Percentiles rank a stretch among this genome's conserved stretches.
Conservation (phyloP, 2,888 invertebrate species). For the Falcaria lacertinaria region DNA sequence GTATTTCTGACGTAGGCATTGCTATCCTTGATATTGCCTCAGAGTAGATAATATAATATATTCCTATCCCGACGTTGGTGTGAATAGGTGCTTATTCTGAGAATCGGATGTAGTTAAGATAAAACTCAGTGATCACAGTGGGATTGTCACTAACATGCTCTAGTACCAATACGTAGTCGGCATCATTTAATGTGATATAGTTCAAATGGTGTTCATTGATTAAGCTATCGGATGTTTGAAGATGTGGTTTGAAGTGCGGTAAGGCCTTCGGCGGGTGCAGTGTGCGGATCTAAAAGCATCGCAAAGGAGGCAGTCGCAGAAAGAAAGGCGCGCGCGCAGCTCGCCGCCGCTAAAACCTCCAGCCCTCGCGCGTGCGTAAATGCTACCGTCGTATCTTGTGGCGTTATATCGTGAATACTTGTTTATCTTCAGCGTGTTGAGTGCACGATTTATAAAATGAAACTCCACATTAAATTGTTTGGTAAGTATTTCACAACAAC, state of each 20-base stretch:
- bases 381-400: constrained; percentile 32
- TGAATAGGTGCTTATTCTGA: no score
- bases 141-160: no score
- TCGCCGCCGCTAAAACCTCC: constrained; percentile 32
- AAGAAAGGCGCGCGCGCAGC: constrained; percentile 60
- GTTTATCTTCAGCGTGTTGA: constrained; percentile 28
- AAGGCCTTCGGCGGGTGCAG: constrained; percentile 41
- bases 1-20: no score
- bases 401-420: constrained; percentile 11
- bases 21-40: no score
- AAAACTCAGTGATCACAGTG: no score
- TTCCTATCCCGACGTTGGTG: no score
- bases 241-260: constrained; percentile 53
- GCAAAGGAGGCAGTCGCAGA: constrained; percentile 49
- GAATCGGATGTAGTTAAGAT: no score
- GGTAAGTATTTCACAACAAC: constrained; percentile 42
- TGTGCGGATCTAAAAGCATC: constrained; percentile 33
- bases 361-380: constrained; percentile 32
- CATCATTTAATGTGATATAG: neutral
- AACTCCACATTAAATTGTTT: constrained; percentile 58
- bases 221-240: constrained; percentile 48
- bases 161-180: neutral
- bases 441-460: constrained; percentile 47
- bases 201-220: constrained; percentile 33
- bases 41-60: no score